Conservation (phyloP, 2,888 invertebrate species). For the Liposcelis brunnea region DNA sequence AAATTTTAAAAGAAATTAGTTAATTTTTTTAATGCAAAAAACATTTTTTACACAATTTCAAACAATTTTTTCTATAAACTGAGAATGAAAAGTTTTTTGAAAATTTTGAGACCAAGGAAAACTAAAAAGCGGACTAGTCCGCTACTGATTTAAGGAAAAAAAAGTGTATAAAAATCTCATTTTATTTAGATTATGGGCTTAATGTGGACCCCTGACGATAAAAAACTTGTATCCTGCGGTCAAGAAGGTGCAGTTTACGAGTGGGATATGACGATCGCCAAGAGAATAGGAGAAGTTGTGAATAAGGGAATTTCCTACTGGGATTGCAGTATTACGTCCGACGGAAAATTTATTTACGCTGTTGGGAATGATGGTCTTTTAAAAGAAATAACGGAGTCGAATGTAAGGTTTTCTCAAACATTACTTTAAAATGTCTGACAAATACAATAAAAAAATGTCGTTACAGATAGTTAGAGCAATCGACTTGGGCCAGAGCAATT, state of each 20-base stretch:
- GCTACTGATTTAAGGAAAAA: no score
- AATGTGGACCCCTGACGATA: constrained; percentile 61
- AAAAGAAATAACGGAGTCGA: constrained; percentile 39
- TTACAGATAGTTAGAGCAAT: constrained; percentile 27
- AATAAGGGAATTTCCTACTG: constrained; percentile 51
- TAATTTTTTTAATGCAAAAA: no score
- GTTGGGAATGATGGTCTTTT: constrained; percentile 53
- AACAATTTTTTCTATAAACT: no score
- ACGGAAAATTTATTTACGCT: constrained; percentile 48
- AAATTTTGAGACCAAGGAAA: no score
- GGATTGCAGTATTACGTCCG: constrained; percentile 28
- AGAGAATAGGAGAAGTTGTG: constrained; percentile 61
- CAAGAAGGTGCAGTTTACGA: constrained; percentile 81
- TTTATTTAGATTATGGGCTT: constrained; percentile 23
- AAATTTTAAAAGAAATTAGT: no score
- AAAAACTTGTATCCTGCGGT: constrained; percentile 68
- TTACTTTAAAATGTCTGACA: no score
- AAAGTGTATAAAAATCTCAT: no score
- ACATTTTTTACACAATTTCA: no score
- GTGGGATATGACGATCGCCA: constrained; percentile 63
- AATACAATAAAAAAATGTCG: no score
- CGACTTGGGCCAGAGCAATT: constrained; percentile 24
- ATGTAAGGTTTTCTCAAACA: constrained; percentile 23
- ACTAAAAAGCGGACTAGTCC: no score
- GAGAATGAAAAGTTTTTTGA: no score